Evolutionary conservation across 1,140 invertebrate species (phyloP).

Genomic region (Drosophila sproati): DNA sequence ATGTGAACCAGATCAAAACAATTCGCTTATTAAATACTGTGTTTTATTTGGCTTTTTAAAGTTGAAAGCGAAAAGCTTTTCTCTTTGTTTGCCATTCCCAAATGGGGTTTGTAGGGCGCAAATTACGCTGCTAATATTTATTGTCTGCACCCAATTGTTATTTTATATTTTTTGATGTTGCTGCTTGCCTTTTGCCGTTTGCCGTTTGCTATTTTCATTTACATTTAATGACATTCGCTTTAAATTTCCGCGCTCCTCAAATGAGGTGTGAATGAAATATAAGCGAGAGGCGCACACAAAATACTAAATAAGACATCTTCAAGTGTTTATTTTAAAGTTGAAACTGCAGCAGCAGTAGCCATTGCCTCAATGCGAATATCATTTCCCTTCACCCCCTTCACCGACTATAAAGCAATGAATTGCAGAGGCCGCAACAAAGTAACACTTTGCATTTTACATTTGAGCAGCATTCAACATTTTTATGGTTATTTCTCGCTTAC

Average conservation of each 20-base stretch:
- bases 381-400: not conserved
- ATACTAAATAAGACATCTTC: slow-evolving; percentile 60
- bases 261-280: slow-evolving; percentile 72
- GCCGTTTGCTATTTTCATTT: slow-evolving; percentile 31
- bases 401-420: not conserved
- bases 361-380: slow-evolving; percentile 6
- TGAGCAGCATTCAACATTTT: slow-evolving; percentile 55
- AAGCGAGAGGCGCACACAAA: slow-evolving; percentile 34
- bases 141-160: slow-evolving; percentile 52
- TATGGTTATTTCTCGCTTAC: slow-evolving; percentile 66
- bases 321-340: slow-evolving; percentile 71
- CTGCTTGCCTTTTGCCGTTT: not conserved
- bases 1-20: not conserved
- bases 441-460: slow-evolving; percentile 68
- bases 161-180: slow-evolving; percentile 14
- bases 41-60: not conserved
- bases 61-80: slow-evolving; percentile 1
- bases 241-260: slow-evolving; percentile 61
- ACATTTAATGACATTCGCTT: slow-evolving; percentile 61
- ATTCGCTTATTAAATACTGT: not conserved
- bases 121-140: slow-evolving; percentile 66
- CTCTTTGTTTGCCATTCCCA: not conserved
- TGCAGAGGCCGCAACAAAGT: slow-evolving; percentile 60
- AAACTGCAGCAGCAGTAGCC: slow-evolving; percentile 41
- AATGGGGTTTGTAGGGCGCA: slow-evolving; percentile 33